phyloP scores from a whole-genome alignment of 2,797 vertebrate genomes.

The Carduelis carduelis region DNA sequence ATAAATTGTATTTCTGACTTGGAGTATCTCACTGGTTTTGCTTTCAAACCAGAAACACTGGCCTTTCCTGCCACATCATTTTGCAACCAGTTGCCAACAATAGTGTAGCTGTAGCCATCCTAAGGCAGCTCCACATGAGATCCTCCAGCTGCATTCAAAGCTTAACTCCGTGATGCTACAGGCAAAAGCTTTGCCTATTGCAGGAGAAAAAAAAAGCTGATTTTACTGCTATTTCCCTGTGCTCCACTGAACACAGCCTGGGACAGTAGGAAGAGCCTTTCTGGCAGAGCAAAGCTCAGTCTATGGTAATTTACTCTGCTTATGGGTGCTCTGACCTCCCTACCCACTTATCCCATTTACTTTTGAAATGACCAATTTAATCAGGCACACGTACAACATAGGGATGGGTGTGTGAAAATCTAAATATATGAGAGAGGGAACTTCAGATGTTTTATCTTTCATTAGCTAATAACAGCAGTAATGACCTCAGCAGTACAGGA shows the following conservation, averaged over 20 bases:
- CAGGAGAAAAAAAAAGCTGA: background rate
- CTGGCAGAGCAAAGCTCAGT: background rate
- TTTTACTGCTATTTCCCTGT: background rate
- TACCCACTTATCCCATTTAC: background rate
- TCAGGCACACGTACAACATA: background rate
- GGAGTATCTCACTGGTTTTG: background rate
- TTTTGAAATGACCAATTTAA: constrained; percentile 28
- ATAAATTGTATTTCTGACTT: background rate
- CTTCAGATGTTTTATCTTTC: constrained; percentile 53
- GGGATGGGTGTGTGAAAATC: constrained; percentile 9
- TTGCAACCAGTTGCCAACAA: background rate
- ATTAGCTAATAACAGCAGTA: constrained; percentile 63
- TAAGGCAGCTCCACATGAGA: background rate
- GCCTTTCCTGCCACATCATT: background rate
- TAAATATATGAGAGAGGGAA: constrained; percentile 7
- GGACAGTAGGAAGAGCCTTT: background rate
- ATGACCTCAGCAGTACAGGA: constrained; percentile 67
- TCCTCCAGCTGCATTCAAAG: background rate
- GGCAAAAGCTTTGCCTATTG: background rate
- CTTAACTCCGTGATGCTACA: background rate
- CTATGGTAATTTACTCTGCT: background rate
- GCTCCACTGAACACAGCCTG: background rate
- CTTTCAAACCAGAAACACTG: no score
- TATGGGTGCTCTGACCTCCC: constrained; percentile 10
- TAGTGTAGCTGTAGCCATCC: rapidly evolving